Conservation (phyloP, 2,888 invertebrate species). For the Caenorhabditis sp. region DNA sequence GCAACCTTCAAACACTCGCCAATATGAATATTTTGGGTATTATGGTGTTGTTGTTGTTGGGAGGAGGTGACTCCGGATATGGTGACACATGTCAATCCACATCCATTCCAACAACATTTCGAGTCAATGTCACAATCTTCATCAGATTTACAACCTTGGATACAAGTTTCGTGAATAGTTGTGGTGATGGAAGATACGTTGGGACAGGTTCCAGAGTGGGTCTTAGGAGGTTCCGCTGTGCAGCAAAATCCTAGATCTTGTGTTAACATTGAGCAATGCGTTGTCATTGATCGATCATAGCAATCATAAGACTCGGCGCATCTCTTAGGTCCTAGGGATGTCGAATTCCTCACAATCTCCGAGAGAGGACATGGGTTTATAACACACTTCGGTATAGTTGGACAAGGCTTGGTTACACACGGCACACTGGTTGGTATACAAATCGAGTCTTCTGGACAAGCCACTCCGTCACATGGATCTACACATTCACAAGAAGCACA, state of each 20-base stretch:
- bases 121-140: constrained; percentile 51
- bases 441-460: constrained; percentile 55
- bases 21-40: constrained; percentile 15
- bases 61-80: not conserved
- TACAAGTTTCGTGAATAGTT: constrained; percentile 41
- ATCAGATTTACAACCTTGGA: constrained; percentile 54
- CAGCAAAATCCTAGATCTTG: constrained; percentile 59
- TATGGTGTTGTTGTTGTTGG: constrained; percentile 20
- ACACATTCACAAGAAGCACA: constrained; percentile 64
- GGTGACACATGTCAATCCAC: constrained; percentile 58
- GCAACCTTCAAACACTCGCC: constrained; percentile 44
- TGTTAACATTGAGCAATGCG: constrained; percentile 55
- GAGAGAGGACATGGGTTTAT: constrained; percentile 61
- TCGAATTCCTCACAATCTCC: constrained; percentile 42
- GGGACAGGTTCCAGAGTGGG: constrained; percentile 56
- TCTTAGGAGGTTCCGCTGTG: constrained; percentile 32
- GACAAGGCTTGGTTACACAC: constrained; percentile 49
- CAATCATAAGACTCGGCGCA: constrained; percentile 50
- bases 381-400: constrained; percentile 62
- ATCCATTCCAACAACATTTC: constrained; percentile 69
- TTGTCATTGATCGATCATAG: constrained; percentile 37
- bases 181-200: constrained; percentile 27
- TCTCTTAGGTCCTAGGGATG: constrained; percentile 29
- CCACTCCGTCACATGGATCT: constrained; percentile 61
- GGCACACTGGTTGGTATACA: constrained; percentile 60